Evolutionary conservation across 2,797 vertebrate genomes (phyloP).

Genomic region (Adelosebastes latens): DNA sequence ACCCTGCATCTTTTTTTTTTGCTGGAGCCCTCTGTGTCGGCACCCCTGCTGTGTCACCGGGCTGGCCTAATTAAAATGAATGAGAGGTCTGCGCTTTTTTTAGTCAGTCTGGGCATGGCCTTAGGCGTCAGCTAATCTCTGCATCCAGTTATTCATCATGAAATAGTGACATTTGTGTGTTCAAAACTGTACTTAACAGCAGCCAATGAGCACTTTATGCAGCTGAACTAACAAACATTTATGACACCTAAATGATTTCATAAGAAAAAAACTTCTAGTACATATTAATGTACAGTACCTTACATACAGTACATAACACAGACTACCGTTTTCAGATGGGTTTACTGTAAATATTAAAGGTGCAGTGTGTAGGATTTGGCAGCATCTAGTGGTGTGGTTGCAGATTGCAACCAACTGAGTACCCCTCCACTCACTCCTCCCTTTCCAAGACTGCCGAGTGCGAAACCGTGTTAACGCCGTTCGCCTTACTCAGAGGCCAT

Average conservation of each 20-base stretch:
- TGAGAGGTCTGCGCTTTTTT: neutral
- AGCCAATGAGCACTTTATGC: neutral
- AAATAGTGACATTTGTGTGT: neutral
- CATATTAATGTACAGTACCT: neutral
- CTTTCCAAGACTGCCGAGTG: too few relatives aligned
- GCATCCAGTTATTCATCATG: neutral
- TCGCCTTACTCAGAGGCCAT: too few relatives aligned
- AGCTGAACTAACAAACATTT: constrained; percentile 3
- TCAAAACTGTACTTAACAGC: neutral
- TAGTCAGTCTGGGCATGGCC: neutral
- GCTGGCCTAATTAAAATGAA: constrained; percentile 43
- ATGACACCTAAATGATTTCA: neutral
- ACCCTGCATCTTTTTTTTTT: neutral
- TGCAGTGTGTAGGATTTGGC: too few relatives aligned
- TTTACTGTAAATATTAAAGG: neutral
- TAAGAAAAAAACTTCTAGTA: neutral
- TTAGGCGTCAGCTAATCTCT: neutral
- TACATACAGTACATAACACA: neutral
- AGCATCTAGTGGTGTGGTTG: too few relatives aligned
- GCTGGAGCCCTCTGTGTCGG: neutral
- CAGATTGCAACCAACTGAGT: too few relatives aligned
- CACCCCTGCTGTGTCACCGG: neutral
- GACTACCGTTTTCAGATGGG: neutral
- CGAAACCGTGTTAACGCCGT: too few relatives aligned
- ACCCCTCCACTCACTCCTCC: too few relatives aligned